Conservation (phyloP, 1,140 invertebrate species). For the Fragariocoptes setiger region DNA sequence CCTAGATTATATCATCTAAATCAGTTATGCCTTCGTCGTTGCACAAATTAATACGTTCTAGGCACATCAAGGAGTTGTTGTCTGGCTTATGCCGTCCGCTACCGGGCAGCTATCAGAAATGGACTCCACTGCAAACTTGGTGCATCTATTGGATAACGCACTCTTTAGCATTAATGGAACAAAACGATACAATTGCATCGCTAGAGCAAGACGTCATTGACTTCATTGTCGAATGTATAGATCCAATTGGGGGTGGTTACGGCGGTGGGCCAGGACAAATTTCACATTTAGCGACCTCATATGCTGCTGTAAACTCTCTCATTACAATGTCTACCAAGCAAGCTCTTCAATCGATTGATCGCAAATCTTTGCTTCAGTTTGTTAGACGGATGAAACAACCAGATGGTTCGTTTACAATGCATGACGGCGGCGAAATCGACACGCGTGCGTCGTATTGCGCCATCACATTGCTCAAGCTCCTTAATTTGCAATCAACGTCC, state of each 20-base stretch:
- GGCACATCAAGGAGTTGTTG: slow-evolving; percentile 33
- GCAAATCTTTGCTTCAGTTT: slow-evolving; percentile 35
- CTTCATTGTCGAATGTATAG: slow-evolving; percentile 35
- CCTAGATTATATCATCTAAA: too few relatives aligned
- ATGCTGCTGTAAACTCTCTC: slow-evolving; percentile 73
- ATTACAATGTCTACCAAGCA: slow-evolving; percentile 54
- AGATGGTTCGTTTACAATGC: slow-evolving; percentile 71
- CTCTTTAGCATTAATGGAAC: slow-evolving; percentile 39
- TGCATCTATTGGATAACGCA: slow-evolving; percentile 81
- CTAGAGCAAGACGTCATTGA: slow-evolving; percentile 14
- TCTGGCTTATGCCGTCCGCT: slow-evolving; percentile 23
- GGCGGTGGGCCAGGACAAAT: slow-evolving; percentile 67
- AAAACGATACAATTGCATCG: slow-evolving; percentile 1
- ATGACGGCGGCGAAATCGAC: slow-evolving; percentile 74
- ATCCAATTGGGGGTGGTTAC: slow-evolving; percentile 53
- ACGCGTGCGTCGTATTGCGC: slow-evolving; percentile 71
- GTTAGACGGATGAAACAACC: slow-evolving; percentile 34
- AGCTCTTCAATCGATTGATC: slow-evolving; percentile 54
- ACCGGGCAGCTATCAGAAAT: slow-evolving; percentile 12
- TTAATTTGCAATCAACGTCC: slow-evolving; percentile 44
- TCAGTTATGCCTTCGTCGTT: too few relatives aligned
- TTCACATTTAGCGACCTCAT: slow-evolving; percentile 76
- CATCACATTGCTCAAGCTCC: slow-evolving; percentile 47
- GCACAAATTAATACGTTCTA: slow-evolving; percentile 27
- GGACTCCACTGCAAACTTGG: slow-evolving; percentile 82